Evolutionary conservation across 2,888 invertebrate genomes (phyloP).

Genomic region (Lasioglossum oenotherae): DNA sequence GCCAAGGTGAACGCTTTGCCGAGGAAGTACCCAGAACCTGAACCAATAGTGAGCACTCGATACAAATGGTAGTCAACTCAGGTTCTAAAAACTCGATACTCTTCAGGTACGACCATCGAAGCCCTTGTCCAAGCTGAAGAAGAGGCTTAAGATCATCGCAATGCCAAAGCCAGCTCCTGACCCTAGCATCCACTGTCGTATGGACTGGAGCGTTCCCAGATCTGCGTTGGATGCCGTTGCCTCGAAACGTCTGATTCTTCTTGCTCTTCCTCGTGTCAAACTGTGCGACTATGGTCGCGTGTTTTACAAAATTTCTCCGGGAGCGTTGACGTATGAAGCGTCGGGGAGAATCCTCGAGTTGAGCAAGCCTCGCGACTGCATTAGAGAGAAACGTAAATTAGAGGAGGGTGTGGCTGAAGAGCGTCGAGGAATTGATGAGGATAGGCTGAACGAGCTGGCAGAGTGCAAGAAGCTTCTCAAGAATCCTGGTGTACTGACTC

Average conservation of each 20-base stretch:
- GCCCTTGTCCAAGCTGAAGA: conserved; percentile 66
- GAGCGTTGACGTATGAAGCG: conserved; percentile 69
- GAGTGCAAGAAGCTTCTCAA: conserved; percentile 56
- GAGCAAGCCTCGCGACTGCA: conserved; percentile 58
- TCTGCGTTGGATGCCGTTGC: conserved; percentile 59
- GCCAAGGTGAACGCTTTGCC: conserved; percentile 73
- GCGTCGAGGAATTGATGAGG: conserved; percentile 13
- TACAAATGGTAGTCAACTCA: neutral
- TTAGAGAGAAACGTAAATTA: neutral
- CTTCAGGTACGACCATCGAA: conserved; percentile 67
- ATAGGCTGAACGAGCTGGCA: conserved; percentile 30
- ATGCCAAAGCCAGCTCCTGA: conserved; percentile 41
- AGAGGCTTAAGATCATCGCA: conserved; percentile 63
- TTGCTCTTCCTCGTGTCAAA: conserved; percentile 59
- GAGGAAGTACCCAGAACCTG: conserved; percentile 68
- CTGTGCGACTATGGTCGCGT: conserved; percentile 56
- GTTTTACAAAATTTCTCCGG: conserved; percentile 64
- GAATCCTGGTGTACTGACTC: conserved; percentile 65
- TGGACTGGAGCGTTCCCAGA: conserved; percentile 40
- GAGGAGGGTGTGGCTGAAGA: neutral
- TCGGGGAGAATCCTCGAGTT: conserved; percentile 65
- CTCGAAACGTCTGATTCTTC: conserved; percentile 58
- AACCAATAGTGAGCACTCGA: conserved; percentile 64
- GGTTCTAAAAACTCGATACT: neutral
- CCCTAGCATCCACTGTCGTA: conserved; percentile 30